These are phyloP conservation scores for Cylas formicarius DNA, from an alignment of 1,140 invertebrate species.

Conservation along the genomic window DNA sequence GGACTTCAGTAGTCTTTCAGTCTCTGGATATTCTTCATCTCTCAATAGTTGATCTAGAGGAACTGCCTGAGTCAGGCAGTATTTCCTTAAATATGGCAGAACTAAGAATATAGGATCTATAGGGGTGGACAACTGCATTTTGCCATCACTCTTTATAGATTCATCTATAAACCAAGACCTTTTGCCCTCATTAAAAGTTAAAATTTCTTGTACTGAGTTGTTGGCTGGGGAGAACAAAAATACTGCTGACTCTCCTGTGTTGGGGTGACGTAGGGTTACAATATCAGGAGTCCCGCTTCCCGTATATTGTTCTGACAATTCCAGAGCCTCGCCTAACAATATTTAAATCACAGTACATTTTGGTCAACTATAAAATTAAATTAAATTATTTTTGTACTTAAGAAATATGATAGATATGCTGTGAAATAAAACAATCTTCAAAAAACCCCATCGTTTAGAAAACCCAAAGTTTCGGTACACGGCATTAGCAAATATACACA, in stretches of 20 bases:
- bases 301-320: conserved; percentile 47
- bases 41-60: conserved; percentile 63
- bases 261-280: conserved; percentile 62
- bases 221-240: conserved; percentile 54
- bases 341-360: background rate
- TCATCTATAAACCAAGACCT: conserved; percentile 65
- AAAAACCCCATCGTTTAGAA: too few species aligned
- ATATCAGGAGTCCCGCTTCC: conserved; percentile 62
- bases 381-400: background rate
- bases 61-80: conserved; percentile 51
- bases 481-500: too few species aligned
- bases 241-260: conserved; percentile 51
- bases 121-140: conserved; percentile 60
- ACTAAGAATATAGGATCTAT: conserved; percentile 68
- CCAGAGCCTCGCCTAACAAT: conserved; percentile 43
- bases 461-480: too few species aligned
- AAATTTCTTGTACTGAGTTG: conserved; percentile 55
- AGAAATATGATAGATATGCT: too few species aligned
- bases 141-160: conserved; percentile 67
- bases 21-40: conserved; percentile 55
- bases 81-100: conserved; percentile 50
- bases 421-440: too few species aligned
- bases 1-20: conserved; percentile 44
- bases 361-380: conserved; percentile 1
- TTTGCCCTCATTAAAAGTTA: conserved; percentile 58